Base-by-base conservation (phyloP, 2,888 invertebrate genomes). In the Heteropelma amictum region DNA sequence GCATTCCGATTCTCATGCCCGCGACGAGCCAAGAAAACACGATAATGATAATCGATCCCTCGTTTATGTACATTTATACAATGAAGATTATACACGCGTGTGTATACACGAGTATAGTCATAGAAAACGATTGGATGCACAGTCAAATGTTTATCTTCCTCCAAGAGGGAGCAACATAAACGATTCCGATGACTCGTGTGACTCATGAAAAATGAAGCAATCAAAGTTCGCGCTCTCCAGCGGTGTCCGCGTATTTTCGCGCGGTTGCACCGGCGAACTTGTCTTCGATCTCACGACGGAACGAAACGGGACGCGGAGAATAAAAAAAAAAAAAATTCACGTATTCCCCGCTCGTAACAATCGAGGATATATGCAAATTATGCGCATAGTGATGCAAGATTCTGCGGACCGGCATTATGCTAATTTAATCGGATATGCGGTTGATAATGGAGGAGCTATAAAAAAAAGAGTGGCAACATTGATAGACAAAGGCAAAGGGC, bases 1-100 rank as follows among this genome's bases (percentile, higher is more conserved):
- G 84, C 85, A 83, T 84, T 82, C 56, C 79, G 79, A 81, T 81
- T 76, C 77, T 12, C 12, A 12, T 49, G 72, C 64, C 63, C 47
- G 47, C 78, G 79, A 71, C 75, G 72, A 78, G 80, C 78, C 77
- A 70, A 72, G 75, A 72, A 77, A 79, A 72, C 78, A 72, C 77
- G 72, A 82, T 79, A 76, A 79, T 71, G 72, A 75, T 78, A 79
- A 79, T 82, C 69, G 74, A 21, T n/a, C 69, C 60, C 76, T 80
- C 58, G 76, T 78, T 61, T 45, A 19, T 28, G 53, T 3, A 70
- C 40, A 58, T 21, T 67, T 26, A 40, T 33, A 71, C 26, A 26
- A 38, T 23, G 12, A 45, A 10, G 38, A 6, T 12, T 14, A 49
- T 21, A 28, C 17, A 54, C 30, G 14, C 14, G 42, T 19, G 30